Base-by-base conservation (phyloP, 2,797 vertebrate species). In the Epinephelus coioides region DNA sequence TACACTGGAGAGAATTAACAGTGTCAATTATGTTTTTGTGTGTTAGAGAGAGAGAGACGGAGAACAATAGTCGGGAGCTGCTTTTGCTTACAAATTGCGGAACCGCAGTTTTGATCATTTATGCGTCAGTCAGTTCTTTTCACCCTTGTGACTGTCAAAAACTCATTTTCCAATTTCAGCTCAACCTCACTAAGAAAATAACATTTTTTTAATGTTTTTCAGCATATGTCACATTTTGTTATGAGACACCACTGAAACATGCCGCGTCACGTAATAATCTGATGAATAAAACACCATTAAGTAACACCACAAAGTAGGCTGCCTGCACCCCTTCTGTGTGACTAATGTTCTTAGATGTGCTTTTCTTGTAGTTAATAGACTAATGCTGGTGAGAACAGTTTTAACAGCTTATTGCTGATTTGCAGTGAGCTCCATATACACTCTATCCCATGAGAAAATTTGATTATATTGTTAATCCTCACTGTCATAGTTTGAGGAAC, bases 311-410 rank as follows among this genome's bases (percentile, higher is more conserved):
- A 53, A 19, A 76, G 15, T 56, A 57, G 62, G 21, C 30, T 15
- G 13, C 38, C 55, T 12, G 73, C 56, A 62, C 27, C 14, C 10
- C 25, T 56, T 25, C 47, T 77, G 63, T 85, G 83, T 73, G 76
- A 79, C 61, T 56, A 80, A 85, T 79, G 46, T 51, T 77, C 53
- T 79, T 72, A 69, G 66, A 55, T 50, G 8, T 34, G 51, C 44
- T 81, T 78, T 43, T 56, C 69, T 78, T 70, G 21, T 64, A 59
- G 40, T 68, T 78, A 55, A 70, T 64, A 21, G 13, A 80, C 30
- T 61, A 27, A 64, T 53, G 60, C 51, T 65, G 47, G 44, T 69
- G 55, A 82, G n/a, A 73, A 71, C 13, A 18, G 3, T 73, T 77
- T 34, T 73, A 79, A 67, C 3, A 0, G 63, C 19, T 73, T 65